Percentiles rank a stretch among this genome's conserved stretches.
phyloP scores from a whole-genome alignment of 2,797 vertebrate genomes.

The Bryconaethiops microstoma region DNA sequence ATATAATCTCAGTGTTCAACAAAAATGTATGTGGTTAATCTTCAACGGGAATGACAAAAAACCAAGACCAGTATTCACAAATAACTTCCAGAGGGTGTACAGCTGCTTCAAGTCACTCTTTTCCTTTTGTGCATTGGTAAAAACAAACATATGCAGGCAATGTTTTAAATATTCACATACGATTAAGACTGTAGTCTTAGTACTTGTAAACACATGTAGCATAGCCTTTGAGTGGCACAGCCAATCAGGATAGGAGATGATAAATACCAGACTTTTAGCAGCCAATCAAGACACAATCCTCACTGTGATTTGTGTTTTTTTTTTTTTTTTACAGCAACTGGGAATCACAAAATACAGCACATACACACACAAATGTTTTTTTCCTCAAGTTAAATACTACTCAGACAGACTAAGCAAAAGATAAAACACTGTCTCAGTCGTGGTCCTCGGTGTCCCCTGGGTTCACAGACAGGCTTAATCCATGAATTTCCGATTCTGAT shows the following conservation, averaged over 20 bases:
- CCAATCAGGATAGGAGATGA: conserved; percentile 58
- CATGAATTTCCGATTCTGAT: conserved; percentile 91
- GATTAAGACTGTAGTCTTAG: conserved; percentile 12
- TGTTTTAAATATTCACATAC: conserved; percentile 23
- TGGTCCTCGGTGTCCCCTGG: conserved; percentile 16
- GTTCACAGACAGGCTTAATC: conserved; percentile 76
- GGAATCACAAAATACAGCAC: conserved; percentile 69
- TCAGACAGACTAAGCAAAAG: conserved; percentile 65
- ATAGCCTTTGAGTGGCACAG: conserved; percentile 42
- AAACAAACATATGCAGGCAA: neutral
- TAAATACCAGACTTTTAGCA: conserved; percentile 49
- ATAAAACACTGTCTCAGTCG: conserved; percentile 28
- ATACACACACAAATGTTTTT: conserved; percentile 60
- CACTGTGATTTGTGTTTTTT: neutral
- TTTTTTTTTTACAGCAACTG: conserved; percentile 59
- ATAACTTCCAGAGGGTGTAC: neutral
- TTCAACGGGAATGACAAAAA: conserved; percentile 50
- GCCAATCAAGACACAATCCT: conserved; percentile 36
- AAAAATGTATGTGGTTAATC: conserved; percentile 62
- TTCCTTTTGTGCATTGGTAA: neutral
- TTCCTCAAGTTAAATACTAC: conserved; percentile 55
- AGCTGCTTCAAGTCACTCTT: neutral
- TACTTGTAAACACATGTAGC: conserved; percentile 47
- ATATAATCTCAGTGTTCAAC: conserved; percentile 63
- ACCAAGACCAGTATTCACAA: conserved; percentile 10